Evolutionary conservation across 2,113 vertebrate genomes (phyloP), one percentile per base, ranked within the genome.

Genomic region (Aegithalos caudatus): DNA sequence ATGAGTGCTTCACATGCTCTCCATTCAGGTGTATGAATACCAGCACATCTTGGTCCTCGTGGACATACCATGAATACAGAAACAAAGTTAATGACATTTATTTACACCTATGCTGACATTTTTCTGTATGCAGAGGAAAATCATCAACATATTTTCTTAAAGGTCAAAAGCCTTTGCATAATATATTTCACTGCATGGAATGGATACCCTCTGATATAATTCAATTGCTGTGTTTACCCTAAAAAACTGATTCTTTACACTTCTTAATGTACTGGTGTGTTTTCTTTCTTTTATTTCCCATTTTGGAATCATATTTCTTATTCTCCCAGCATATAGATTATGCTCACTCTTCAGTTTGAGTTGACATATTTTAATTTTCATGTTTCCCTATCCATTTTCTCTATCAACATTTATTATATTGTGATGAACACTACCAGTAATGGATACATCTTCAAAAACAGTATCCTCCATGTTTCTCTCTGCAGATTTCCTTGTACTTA

Each of bases 161-260:
- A 95, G 87, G 94, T 95, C 92, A 97, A 94, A 95, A 95, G 62
- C 66, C 84, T 94, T 90, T 95, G 91, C 93, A 92, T 87, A 96
- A 92, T 69, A 50, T 81, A 81, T 93, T 57, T 94, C 88, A 91
- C 90, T 89, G 74, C 92, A 24, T 79, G 57, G 35, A 86, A 89
- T 62, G 88, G 82, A 73, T 84, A 65, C 5, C 18, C 40, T 88
- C 66, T 91, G 54, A 88, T 95, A 33, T 44, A 95, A 95, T 96
- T 95, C 72, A 81, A 15, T 66, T 77, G 29, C 64, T 87, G 11
- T 84, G 28, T 91, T 94, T 56, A 81, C 23, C 33, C 38, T 54
- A 51, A 71, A 73, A 86, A 62, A 31, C 1, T 0, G 8, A 79
- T 1, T 12, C 37, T 91, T 84, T 57, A 86, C 56, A 16, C 21